A percentile compares a stretch with the other conserved stretches of the same genome.
Conservation (phyloP, 2,888 invertebrate species). For the Aethes cnicana region DNA sequence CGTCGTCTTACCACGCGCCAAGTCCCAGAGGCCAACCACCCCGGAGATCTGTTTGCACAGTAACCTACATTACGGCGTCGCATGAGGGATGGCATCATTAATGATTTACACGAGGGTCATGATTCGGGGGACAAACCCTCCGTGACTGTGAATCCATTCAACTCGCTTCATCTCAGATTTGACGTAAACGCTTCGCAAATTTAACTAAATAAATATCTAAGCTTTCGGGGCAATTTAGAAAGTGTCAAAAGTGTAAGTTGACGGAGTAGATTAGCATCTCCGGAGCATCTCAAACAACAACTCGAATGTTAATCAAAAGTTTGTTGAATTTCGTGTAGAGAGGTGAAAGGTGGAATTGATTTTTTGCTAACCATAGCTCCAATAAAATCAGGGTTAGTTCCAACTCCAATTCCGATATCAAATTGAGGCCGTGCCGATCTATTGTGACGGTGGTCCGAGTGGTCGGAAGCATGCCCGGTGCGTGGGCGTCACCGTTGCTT, state of each 20-base stretch:
- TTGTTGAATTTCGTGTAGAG: slow-evolving; percentile 13
- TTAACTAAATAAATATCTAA: slow-evolving; percentile 56
- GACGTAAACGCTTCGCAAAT: slow-evolving; percentile 42
- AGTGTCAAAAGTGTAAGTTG: slow-evolving; percentile 50
- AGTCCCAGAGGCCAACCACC: slow-evolving; percentile 61
- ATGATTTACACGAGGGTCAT: slow-evolving; percentile 69
- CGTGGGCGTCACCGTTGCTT: slow-evolving; percentile 53
- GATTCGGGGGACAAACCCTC: slow-evolving; percentile 68
- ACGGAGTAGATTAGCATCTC: slow-evolving; percentile 35
- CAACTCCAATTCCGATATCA: slow-evolving; percentile 74
- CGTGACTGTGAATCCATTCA: slow-evolving; percentile 77
- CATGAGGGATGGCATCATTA: slow-evolving; percentile 78
- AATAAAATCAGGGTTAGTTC: slow-evolving; percentile 50
- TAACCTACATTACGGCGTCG: slow-evolving; percentile 76
- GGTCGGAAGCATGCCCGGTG: slow-evolving; percentile 67
- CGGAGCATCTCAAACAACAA: slow-evolving; percentile 22
- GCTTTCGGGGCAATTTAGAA: slow-evolving; percentile 50
- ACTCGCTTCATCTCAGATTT: slow-evolving; percentile 49
- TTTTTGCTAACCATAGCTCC: slow-evolving; percentile 23
- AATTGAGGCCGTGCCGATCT: slow-evolving; percentile 61
- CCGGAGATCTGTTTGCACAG: slow-evolving; percentile 74
- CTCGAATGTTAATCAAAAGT: slow-evolving; percentile 29
- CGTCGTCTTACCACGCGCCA: slow-evolving; percentile 9
- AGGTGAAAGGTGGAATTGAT: background rate
- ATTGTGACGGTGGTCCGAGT: slow-evolving; percentile 70